These are phyloP conservation scores for Drosophila gunungcola DNA, from an alignment of 1,140 invertebrate species.

Conservation along the genomic window DNA sequence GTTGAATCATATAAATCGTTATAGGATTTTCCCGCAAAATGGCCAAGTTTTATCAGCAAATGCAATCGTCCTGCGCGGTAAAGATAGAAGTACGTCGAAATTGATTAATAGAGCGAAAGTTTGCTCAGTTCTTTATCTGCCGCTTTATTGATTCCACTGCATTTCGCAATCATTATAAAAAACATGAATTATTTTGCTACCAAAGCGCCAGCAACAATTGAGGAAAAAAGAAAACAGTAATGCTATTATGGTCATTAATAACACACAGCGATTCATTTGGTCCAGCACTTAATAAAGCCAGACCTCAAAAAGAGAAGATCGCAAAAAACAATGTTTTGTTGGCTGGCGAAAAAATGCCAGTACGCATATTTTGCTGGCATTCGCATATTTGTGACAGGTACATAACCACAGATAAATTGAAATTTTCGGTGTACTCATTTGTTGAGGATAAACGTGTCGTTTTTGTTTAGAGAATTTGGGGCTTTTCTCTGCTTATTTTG, in stretches of 20 bases:
- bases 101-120: conserved; percentile 53
- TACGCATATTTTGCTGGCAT: conserved; percentile 16
- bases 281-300: conserved; percentile 53
- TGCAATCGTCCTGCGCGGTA: conserved; percentile 20
- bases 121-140: conserved; percentile 47
- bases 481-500: background rate
- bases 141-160: conserved; percentile 25
- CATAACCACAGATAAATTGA: conserved; percentile 6
- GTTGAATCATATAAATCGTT: conserved; percentile 51
- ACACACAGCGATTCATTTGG: conserved; percentile 55
- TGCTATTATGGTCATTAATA: conserved; percentile 55
- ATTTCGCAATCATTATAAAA: conserved; percentile 47
- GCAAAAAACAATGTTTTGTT: conserved; percentile 22
- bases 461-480: background rate
- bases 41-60: conserved; percentile 57
- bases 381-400: conserved; percentile 13
- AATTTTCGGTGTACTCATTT: background rate
- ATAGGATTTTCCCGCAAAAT: conserved; percentile 57
- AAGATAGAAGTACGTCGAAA: conserved; percentile 22
- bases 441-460: conserved; percentile 3
- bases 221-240: conserved; percentile 36
- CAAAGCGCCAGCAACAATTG: conserved; percentile 41
- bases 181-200: conserved; percentile 45
- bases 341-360: background rate
- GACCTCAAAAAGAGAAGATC: conserved; percentile 36